phyloP scores from a whole-genome alignment of 1,140 invertebrate species.

The Sminthurinus signatus region DNA sequence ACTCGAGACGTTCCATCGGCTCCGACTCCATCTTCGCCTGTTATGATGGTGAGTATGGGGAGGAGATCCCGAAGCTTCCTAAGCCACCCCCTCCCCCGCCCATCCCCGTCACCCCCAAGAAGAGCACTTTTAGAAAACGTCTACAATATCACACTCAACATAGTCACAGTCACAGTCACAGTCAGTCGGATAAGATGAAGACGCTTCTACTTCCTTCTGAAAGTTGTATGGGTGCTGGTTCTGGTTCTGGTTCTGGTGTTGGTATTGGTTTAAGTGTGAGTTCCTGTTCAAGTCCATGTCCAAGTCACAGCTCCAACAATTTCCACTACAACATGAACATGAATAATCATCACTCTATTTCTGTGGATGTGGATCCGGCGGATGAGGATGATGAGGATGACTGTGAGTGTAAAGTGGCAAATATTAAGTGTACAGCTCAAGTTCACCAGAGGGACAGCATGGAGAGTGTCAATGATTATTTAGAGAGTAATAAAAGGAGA shows the following conservation, averaged over 20 bases:
- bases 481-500: conserved; percentile 28
- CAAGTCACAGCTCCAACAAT: too few relatives aligned
- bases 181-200: neutral
- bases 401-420: conserved; percentile 18
- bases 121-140: neutral
- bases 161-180: neutral
- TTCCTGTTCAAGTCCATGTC: neutral
- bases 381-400: conserved; percentile 27
- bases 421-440: conserved; percentile 28
- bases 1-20: conserved; percentile 30
- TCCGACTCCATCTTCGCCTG: conserved; percentile 38
- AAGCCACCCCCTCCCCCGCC: conserved; percentile 1
- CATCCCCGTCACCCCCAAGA: neutral
- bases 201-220: neutral
- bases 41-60: conserved; percentile 12
- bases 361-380: neutral
- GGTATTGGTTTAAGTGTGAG: neutral
- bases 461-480: conserved; percentile 35
- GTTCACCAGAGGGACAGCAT: conserved; percentile 39
- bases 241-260: neutral
- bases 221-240: neutral
- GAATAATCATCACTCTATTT: too few relatives aligned
- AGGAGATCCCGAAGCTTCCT: neutral
- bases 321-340: too few relatives aligned
- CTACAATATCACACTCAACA: neutral